Evolutionary conservation across 1,140 invertebrate species (phyloP).

Genomic region (Helicoverpa zea): DNA sequence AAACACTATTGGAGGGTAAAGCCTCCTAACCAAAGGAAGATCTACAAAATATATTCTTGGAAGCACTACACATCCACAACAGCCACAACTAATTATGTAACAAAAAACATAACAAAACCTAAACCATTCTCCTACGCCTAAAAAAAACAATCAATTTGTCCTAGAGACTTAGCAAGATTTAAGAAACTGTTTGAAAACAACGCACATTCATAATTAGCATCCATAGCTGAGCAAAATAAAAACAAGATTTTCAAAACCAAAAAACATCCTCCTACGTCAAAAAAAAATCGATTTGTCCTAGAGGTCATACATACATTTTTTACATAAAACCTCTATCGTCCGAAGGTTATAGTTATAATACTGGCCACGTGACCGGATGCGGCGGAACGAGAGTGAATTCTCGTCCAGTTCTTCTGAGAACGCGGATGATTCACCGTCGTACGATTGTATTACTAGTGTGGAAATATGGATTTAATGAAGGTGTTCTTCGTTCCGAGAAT

Average conservation of each 20-base stretch:
- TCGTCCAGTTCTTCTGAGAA: conserved; percentile 23
- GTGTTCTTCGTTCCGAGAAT: not conserved
- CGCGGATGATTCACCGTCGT: conserved; percentile 3
- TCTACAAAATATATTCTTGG: too few species aligned
- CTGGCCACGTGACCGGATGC: conserved; percentile 45
- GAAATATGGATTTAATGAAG: not conserved
- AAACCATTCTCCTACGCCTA: too few species aligned
- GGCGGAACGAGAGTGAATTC: conserved; percentile 51
- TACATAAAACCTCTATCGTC: conserved; percentile 7
- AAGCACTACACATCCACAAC: too few species aligned
- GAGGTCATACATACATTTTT: conserved; percentile 5
- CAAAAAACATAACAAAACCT: too few species aligned
- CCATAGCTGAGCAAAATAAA: not conserved
- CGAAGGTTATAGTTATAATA: not conserved
- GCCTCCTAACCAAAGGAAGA: too few species aligned
- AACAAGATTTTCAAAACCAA: not conserved
- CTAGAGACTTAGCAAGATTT: too few species aligned
- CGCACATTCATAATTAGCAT: not conserved
- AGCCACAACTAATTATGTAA: too few species aligned
- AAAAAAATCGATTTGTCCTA: not conserved
- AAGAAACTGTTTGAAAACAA: not conserved
- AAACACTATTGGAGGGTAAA: too few species aligned
- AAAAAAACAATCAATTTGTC: too few species aligned
- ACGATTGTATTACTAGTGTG: not conserved
- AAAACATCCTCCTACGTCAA: not conserved